A percentile compares a stretch with the other conserved stretches of the same genome.
phyloP scores from a whole-genome alignment of 2,113 vertebrate genomes.

The Caranx ignobilis region DNA sequence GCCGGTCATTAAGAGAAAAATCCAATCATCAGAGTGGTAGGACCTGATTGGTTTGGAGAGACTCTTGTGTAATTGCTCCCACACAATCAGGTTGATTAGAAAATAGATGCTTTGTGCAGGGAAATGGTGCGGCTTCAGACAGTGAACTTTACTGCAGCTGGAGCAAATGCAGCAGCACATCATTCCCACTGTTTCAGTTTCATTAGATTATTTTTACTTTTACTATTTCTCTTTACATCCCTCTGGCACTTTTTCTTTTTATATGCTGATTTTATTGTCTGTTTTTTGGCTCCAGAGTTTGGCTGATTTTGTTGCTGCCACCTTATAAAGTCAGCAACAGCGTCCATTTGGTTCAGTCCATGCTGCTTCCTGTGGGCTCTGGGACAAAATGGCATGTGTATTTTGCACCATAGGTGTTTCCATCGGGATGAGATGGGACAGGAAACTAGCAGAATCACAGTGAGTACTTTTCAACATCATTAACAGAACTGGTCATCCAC shows the following conservation, averaged over 20 bases:
- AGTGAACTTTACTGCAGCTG: not conserved
- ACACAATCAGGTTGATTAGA: not conserved
- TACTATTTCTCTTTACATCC: no score
- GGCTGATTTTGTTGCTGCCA: not conserved
- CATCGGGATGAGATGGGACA: no score
- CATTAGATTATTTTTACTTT: not conserved
- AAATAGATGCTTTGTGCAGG: not conserved
- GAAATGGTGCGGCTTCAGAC: not conserved
- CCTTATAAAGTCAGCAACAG: not conserved
- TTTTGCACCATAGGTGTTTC: no score
- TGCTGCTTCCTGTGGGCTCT: constrained; percentile 9
- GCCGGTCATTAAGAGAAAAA: not conserved
- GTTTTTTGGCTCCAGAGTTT: not conserved
- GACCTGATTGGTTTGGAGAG: not conserved
- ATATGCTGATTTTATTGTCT: not conserved
- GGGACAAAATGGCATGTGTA: not conserved
- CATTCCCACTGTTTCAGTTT: not conserved
- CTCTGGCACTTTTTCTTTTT: not conserved
- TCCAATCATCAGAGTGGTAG: not conserved
- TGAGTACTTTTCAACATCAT: no score
- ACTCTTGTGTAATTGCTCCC: not conserved
- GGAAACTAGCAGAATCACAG: no score
- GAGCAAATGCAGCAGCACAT: not conserved
- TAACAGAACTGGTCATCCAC: no score
- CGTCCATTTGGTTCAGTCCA: not conserved